Conservation (phyloP, 1,140 invertebrate genomes). For the Leptonema lineaticorne region DNA sequence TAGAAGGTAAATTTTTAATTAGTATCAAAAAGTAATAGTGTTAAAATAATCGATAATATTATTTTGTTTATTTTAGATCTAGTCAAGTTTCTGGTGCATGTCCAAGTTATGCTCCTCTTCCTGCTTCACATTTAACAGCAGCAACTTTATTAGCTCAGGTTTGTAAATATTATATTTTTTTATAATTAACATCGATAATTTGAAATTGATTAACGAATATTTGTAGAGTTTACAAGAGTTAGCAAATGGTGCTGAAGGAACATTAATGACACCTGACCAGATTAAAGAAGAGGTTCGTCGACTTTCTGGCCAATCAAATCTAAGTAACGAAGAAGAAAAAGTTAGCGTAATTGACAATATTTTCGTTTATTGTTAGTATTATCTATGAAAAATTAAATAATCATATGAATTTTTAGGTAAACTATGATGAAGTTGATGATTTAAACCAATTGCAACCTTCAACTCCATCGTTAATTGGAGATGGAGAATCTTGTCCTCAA, state of each 20-base stretch:
- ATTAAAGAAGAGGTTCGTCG: conserved; percentile 63
- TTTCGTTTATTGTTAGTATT: not conserved
- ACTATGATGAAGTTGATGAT: conserved; percentile 28
- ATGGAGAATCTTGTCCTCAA: conserved; percentile 17
- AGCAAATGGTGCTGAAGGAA: conserved; percentile 38
- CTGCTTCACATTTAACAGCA: conserved; percentile 58
- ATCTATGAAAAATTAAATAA: not conserved
- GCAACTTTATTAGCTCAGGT: conserved; percentile 43
- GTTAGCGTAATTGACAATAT: conserved; percentile 17
- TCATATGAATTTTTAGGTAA: conserved; percentile 9
- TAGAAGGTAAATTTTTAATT: conserved; percentile 54
- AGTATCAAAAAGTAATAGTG: not conserved
- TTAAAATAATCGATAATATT: not conserved
- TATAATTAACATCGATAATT: not conserved
- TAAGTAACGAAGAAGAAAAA: conserved; percentile 49
- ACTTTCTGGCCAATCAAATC: conserved; percentile 54
- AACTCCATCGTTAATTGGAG: not conserved
- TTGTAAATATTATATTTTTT: conserved; percentile 10
- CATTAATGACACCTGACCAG: conserved; percentile 60
- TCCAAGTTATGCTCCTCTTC: conserved; percentile 52
- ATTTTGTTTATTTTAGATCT: conserved; percentile 54
- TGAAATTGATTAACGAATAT: not conserved
- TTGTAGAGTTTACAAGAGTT: conserved; percentile 40
- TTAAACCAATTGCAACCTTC: conserved; percentile 8
- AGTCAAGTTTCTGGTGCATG: conserved; percentile 63